Evolutionary conservation across 2,888 invertebrate genomes (phyloP), one percentile per base, ranked within the genome.

Genomic region (Nasonovia ribisnigri): DNA sequence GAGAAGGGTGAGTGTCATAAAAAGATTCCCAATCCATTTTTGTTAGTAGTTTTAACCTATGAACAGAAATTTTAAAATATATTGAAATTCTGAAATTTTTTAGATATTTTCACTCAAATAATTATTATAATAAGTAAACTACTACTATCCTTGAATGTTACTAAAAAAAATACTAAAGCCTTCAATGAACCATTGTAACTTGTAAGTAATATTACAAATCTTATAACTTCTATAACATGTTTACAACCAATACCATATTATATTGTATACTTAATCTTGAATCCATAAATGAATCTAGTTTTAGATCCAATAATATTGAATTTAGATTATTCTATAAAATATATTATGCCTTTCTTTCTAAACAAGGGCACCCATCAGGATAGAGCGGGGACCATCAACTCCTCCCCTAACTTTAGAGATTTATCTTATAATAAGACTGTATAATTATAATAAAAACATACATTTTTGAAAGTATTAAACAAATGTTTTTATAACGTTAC

Each of bases 1-100:
- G 98, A 51, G 97, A 97, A 95, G 97, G 96, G 96, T 98, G 97
- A 94, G 97, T 97, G 16, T 97, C 97, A 95, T 98, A 98, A 96
- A 98, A 98, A 95, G 98, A 97, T 96, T 98, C 98, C 98, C 98
- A 98, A 57, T 94, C 88, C 93, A 93, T 93, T 43, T 88, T 92
- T 51, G 4, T 60, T 77, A 36, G 77, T 26, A 46, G 13, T 57
- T 91, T 26, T 48, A 42, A 87, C 24, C 90, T 90, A 46, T 24
- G n/a, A 84, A 84, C 24, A 91, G 24, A 43, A 57, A 57, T 46
- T 46, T 46, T 4, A 36, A 90, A 36, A 67, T 36, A 20, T 8
- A 36, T n/a, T 77, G 6, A 77, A 77, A 77, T 77, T 36, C 36
- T 36, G 36, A 20, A 36, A 77, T 77, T 20, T 36, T 20, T 36